Evolutionary conservation across 1,140 invertebrate genomes (phyloP), one percentile per base, ranked within the genome.

Genomic region (Neuroterus valhalla): DNA sequence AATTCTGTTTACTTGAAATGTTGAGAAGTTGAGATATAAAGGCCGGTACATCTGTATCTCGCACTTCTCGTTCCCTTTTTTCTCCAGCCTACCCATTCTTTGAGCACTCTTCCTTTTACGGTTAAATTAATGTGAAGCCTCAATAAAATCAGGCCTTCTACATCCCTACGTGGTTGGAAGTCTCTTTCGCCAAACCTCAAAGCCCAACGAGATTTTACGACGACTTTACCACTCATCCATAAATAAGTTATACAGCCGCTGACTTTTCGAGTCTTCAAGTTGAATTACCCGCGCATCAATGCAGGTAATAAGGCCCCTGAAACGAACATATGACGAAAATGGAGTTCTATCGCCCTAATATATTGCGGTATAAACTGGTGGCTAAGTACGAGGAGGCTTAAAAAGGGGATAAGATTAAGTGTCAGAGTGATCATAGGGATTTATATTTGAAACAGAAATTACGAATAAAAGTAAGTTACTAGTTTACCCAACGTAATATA

Each of bases 71-170:
- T 38, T 38, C 75, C 68, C 55, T 73, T 74, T 74, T 50, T 68
- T 45, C 70, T 45, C n/a, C 55, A 70, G 23, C 19, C 21, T 45
- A 38, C 23, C 68, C 48, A 70, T 77, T 76, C 73, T 48, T 66
- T 62, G 76, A 72, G 73, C 68, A 73, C 48, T 76, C 66, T 66
- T 72, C 70, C 71, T 81, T 84, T 84, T 81, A 84, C 76, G 74
- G 77, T 71, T 75, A 81, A 84, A 81, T 81, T 79, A 81, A 80
- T 81, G 81, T 78, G 81, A 70, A 74, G 75, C 74, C 72, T 77
- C 78, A 84, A 84, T 84, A 84, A 84, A 82, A 82, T 81, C 70
- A 75, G 78, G 74, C 68, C 70, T 74, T 67, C 66, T 69, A 68
- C 38, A 55, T 75, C 68, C 72, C 52, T 68, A 43, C 44, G 31